Conservation (phyloP, 2,888 invertebrate species). For the Autographa pulchrina region DNA sequence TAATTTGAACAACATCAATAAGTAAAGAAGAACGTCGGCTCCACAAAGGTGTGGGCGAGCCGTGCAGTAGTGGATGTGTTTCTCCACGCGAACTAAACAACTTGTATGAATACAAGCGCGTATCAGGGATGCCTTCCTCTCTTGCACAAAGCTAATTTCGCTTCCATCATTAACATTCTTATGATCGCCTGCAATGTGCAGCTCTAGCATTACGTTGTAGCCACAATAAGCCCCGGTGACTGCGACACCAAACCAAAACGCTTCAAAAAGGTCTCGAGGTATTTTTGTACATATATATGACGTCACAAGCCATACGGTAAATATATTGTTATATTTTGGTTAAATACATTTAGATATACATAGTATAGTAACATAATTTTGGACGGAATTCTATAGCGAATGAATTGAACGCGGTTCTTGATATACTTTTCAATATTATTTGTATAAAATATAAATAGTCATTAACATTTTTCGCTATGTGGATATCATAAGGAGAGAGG, state of each 20-base stretch:
- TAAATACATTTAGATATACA: slow-evolving; percentile 43
- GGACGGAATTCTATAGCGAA: slow-evolving; percentile 80
- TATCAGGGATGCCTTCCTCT: slow-evolving; percentile 47
- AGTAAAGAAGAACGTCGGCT: too few species aligned
- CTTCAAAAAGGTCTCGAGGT: background rate
- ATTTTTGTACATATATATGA: slow-evolving; percentile 4
- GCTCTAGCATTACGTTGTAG: background rate
- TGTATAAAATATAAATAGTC: slow-evolving; percentile 55
- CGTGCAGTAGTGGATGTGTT: background rate
- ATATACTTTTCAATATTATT: slow-evolving; percentile 43
- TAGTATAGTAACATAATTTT: slow-evolving; percentile 74
- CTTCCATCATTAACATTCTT: slow-evolving; percentile 41
- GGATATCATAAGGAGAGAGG: slow-evolving; percentile 23
- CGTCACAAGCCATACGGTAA: slow-evolving; percentile 31
- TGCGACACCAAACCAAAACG: background rate
- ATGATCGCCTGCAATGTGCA: slow-evolving; percentile 44
- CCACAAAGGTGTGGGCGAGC: background rate
- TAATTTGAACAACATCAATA: too few species aligned
- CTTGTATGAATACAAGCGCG: background rate
- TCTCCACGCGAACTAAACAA: slow-evolving; percentile 7
- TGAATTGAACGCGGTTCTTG: slow-evolving; percentile 51
- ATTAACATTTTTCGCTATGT: slow-evolving; percentile 21
- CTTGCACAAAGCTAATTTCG: slow-evolving; percentile 34
- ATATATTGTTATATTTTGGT: slow-evolving; percentile 49
- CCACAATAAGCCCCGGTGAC: background rate